These are phyloP conservation scores for Procavia capensis DNA, from an alignment of 2,113 vertebrate species.

Conservation along the genomic window DNA sequence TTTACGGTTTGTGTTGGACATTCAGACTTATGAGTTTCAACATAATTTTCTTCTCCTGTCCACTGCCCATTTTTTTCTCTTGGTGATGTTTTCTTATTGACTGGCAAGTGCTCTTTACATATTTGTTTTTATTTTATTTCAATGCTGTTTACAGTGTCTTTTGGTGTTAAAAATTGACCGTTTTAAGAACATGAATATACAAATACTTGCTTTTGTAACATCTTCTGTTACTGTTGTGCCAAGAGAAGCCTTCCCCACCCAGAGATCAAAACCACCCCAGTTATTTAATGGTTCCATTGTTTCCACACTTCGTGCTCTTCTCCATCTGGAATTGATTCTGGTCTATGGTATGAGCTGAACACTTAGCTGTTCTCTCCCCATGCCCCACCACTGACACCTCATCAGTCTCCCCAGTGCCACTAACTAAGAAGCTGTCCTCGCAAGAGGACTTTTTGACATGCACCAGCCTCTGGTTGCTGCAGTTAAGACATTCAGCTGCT, in stretches of 20 bases:
- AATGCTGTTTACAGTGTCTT: neutral
- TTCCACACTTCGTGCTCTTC: neutral
- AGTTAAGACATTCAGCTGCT: neutral
- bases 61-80: neutral
- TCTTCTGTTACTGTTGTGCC: neutral
- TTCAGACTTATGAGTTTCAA: neutral
- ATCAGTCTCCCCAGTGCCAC: neutral
- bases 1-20: neutral
- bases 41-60: neutral
- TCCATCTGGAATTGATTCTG: slow-evolving; percentile 38
- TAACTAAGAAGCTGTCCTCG: neutral
- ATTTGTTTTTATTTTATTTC: slow-evolving; percentile 51
- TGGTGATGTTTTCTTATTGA: slow-evolving; percentile 55
- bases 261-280: slow-evolving; percentile 44
- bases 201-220: neutral
- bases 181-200: neutral
- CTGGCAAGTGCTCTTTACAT: slow-evolving; percentile 65
- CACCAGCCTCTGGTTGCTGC: neutral
- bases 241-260: neutral
- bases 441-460: neutral
- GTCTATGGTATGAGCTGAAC: neutral
- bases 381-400: too few species aligned
- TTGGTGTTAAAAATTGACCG: slow-evolving; percentile 5
- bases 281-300: slow-evolving; percentile 41
- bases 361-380: neutral